Percentiles rank a stretch among this genome's conserved stretches.
Conservation (phyloP, 2,888 invertebrate genomes). For the Agrotis segetum region DNA sequence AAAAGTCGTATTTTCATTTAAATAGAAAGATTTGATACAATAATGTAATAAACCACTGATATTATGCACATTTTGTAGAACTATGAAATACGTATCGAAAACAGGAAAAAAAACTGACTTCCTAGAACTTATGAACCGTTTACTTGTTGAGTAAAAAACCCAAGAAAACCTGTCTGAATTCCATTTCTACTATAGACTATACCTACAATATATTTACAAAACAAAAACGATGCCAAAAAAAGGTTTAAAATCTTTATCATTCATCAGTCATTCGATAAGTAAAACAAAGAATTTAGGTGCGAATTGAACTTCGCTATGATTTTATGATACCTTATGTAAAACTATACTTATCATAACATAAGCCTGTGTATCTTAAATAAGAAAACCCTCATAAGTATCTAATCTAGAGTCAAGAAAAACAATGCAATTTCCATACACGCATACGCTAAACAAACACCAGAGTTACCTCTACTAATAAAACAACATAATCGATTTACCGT, state of each 20-base stretch:
- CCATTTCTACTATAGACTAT: neutral
- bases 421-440: constrained; percentile 25
- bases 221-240: too few relatives aligned
- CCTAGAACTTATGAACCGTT: neutral
- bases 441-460: constrained; percentile 19
- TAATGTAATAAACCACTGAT: neutral
- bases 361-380: neutral
- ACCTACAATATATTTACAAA: neutral
- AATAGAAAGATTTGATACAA: neutral
- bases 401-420: constrained; percentile 33
- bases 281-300: too few relatives aligned
- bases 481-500: constrained; percentile 52
- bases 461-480: neutral
- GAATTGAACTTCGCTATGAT: too few relatives aligned
- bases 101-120: neutral
- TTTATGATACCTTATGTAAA: too few relatives aligned
- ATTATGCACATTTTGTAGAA: neutral
- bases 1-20: neutral
- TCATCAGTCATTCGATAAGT: too few relatives aligned
- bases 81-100: neutral
- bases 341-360: too few relatives aligned
- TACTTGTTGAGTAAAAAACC: constrained; percentile 11
- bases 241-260: too few relatives aligned
- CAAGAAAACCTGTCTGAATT: constrained; percentile 5
- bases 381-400: constrained; percentile 44